phyloP scores from a whole-genome alignment of 2,797 vertebrate genomes.

The Poeciliopsis presidionis region DNA sequence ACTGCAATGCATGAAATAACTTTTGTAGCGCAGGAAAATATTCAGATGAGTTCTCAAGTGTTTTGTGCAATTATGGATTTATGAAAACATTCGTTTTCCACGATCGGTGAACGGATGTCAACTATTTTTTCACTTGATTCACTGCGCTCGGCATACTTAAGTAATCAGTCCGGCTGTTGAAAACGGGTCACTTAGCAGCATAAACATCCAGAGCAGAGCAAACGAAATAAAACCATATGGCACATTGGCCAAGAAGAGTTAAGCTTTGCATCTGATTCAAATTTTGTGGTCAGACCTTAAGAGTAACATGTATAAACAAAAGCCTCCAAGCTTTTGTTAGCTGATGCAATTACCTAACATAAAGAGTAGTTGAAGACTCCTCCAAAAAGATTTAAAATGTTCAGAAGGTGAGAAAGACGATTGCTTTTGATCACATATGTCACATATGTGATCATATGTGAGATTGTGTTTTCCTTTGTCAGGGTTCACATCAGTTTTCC shows the following conservation, averaged over 20 bases:
- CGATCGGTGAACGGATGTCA: background rate
- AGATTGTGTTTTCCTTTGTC: background rate
- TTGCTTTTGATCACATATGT: background rate
- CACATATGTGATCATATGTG: background rate
- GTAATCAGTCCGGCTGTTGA: background rate
- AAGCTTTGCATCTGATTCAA: slow-evolving; percentile 4
- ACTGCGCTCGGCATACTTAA: background rate
- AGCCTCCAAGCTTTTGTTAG: background rate
- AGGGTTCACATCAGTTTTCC: background rate
- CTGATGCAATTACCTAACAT: background rate
- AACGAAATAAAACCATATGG: background rate
- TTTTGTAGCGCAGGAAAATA: background rate
- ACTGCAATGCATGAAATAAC: background rate
- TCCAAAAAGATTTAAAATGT: background rate
- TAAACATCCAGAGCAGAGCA: background rate
- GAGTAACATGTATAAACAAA: background rate
- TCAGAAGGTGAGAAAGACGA: background rate
- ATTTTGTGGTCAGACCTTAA: background rate
- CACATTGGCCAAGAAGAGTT: background rate
- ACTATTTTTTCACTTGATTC: background rate
- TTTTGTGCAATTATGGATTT: background rate
- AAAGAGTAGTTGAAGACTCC: background rate
- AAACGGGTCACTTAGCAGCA: background rate
- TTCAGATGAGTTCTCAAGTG: background rate
- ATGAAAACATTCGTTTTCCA: background rate